Evolutionary conservation across 2,797 vertebrate genomes (phyloP).

Genomic region (Periophthalmus magnuspinnatus): DNA sequence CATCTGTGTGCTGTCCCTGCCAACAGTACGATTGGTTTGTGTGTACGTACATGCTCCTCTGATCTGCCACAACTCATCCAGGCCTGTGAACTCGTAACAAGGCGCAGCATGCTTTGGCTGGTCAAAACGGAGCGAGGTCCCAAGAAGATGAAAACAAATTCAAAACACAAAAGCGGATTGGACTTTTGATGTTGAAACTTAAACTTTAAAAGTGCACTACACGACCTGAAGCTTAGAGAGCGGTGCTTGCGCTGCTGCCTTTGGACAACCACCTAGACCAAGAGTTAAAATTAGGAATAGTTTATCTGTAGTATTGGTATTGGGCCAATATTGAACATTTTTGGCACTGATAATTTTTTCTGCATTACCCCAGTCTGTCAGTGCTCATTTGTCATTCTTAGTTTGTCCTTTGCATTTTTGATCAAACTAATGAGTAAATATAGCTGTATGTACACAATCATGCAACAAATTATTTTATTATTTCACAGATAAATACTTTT

Average conservation of each 20-base stretch:
- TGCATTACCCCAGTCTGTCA: no score
- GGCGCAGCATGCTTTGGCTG: conserved; percentile 49
- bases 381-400: no score
- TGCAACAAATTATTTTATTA: no score
- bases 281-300: neutral
- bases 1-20: conserved; percentile 61
- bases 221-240: conserved; percentile 11
- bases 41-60: conserved; percentile 16
- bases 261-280: conserved; percentile 17
- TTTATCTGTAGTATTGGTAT: no score
- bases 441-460: no score
- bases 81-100: conserved; percentile 58
- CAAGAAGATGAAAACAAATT: conserved; percentile 13
- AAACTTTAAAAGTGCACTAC: conserved; percentile 24
- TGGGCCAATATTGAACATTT: no score
- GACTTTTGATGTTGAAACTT: conserved; percentile 35
- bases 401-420: no score
- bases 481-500: no score
- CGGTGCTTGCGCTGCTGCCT: conserved; percentile 24
- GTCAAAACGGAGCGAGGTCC: neutral
- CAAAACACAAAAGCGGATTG: conserved; percentile 20
- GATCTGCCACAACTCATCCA: conserved; percentile 35
- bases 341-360: no score
- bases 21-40: conserved; percentile 31
- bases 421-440: no score